Conservation (phyloP, 2,113 vertebrate genomes). For the Sisor rabdophorus region DNA sequence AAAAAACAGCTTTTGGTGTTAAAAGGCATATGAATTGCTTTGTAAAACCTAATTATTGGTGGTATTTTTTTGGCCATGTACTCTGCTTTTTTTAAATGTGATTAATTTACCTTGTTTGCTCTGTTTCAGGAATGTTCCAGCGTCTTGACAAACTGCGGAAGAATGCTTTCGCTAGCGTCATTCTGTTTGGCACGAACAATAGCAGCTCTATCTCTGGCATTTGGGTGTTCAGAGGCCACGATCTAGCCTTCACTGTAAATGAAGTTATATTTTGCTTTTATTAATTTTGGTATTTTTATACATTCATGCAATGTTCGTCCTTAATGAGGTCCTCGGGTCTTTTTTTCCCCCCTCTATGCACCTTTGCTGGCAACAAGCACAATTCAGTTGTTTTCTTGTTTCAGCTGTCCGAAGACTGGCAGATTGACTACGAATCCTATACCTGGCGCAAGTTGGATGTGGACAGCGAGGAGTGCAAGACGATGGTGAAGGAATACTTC, state of each 20-base stretch:
- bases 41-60: too few species aligned
- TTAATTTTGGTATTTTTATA: background rate
- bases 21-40: background rate
- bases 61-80: too few species aligned
- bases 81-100: background rate
- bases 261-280: background rate
- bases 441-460: conserved; percentile 83
- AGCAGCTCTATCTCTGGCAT: conserved; percentile 83
- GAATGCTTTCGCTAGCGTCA: conserved; percentile 83
- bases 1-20: background rate
- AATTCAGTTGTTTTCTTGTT: conserved; percentile 10
- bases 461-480: conserved; percentile 80
- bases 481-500: conserved; percentile 87
- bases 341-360: background rate
- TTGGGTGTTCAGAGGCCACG: conserved; percentile 89
- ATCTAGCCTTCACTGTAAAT: conserved; percentile 84
- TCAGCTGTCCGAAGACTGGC: conserved; percentile 82
- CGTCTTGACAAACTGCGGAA: conserved; percentile 87
- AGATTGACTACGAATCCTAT: conserved; percentile 89
- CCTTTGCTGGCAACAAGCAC: background rate
- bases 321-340: background rate
- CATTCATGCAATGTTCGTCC: background rate
- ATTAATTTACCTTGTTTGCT: background rate
- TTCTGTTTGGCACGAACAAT: conserved; percentile 82
- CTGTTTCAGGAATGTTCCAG: conserved; percentile 84